A percentile compares a stretch with the other conserved stretches of the same genome.
Evolutionary conservation across 2,113 vertebrate species (phyloP).

Genomic region (Gnathonemus echidnorhynchus): DNA sequence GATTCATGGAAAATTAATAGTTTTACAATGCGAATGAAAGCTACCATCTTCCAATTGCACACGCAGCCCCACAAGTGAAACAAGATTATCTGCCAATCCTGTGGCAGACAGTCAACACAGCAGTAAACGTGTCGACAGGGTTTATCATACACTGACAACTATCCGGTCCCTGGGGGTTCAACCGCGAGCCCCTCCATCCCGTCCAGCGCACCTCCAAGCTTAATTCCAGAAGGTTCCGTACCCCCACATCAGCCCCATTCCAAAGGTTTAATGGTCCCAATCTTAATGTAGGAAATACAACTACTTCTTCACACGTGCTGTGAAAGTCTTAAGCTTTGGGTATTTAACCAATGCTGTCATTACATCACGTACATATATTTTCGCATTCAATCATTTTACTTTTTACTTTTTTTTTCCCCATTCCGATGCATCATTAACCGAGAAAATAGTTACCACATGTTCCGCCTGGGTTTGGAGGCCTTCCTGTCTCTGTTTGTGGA

Average conservation of each 20-base stretch:
- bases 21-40: neutral
- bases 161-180: neutral
- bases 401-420: constrained; percentile 10
- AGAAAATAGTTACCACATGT: constrained; percentile 46
- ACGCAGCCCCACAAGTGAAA: neutral
- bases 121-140: neutral
- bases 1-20: neutral
- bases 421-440: constrained; percentile 45
- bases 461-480: constrained; percentile 2
- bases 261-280: neutral
- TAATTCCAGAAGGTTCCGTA: neutral
- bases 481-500: neutral
- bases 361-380: constrained; percentile 43
- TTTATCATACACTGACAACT: neutral
- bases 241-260: neutral
- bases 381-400: constrained; percentile 37
- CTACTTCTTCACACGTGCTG: constrained; percentile 26
- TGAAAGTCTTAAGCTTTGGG: constrained; percentile 22
- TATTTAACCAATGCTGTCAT: constrained; percentile 37
- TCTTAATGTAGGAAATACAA: neutral
- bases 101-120: neutral
- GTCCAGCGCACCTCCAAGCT: neutral
- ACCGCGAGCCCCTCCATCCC: neutral
- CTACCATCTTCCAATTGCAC: neutral
- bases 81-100: neutral